Base-by-base conservation (phyloP, 2,888 invertebrate genomes). In the Atherix ibis region DNA sequence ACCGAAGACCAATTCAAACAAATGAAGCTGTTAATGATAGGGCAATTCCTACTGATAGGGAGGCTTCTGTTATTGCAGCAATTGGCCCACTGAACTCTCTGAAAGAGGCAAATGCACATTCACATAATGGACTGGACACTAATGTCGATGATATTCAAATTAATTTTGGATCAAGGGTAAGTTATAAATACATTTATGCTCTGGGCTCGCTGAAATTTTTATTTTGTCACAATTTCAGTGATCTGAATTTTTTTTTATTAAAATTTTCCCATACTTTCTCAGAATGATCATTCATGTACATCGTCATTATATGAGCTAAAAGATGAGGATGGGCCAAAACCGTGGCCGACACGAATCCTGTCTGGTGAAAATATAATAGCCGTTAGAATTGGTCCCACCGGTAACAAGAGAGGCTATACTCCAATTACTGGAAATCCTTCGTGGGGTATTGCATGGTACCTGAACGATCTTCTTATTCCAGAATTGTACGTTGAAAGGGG, bases 371-470 rank as follows among this genome's bases (percentile, higher is more conserved):
- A 59, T 35, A 68, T 66, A 34, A 76, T 88, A 53, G 71, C 70
- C 2, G 87, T 73, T 0, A 66, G 75, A 48, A 84, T 89, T 46
- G 89, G 89, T 1, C 88, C 88, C 1, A 80, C 84, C 0, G 87
- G 82, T 3, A 84, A 84, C 1, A 70, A 71, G 33, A 63, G 80
- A 3, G 87, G 88, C 2, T 88, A 87, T 58, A 72, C 77, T 1
- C 70, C 79, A 2, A 71, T 84, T 35, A 88, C 88, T 10, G 81
- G 83, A 65, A 50, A 71, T 45, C 77, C 82, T 5, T 80, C 83
- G 0, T 87, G 87, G 84, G 88, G 88, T 37, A 83, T 89, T 42
- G 82, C 85, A 13, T 91, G 87, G 87, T 92, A 87, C 64, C 75
- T 92, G 52, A 89, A 92, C 61, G 88, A 88, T 49, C 66, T 76